Percentiles rank a stretch among this genome's conserved stretches.
Conservation (phyloP, 2,888 invertebrate genomes). For the Nysson spinosus region DNA sequence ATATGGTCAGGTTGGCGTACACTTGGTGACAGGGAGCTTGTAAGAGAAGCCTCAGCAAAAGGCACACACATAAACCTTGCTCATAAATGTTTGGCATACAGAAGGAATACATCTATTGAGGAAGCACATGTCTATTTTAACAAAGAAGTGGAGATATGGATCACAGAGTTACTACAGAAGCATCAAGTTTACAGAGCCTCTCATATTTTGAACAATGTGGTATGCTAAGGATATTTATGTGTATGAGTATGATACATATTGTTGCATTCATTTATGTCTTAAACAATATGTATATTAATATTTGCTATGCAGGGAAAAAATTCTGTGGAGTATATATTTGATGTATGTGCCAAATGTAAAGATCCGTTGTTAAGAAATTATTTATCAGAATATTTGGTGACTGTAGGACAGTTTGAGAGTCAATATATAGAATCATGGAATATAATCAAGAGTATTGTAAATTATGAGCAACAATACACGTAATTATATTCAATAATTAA, state of each 20-base stretch:
- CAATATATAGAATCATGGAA: slow-evolving; percentile 75
- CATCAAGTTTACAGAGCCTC: slow-evolving; percentile 83
- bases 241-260: background rate
- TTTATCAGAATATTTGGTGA: slow-evolving; percentile 83
- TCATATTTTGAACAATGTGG: slow-evolving; percentile 82
- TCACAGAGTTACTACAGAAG: slow-evolving; percentile 81
- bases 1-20: slow-evolving; percentile 84
- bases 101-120: slow-evolving; percentile 79
- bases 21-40: slow-evolving; percentile 82
- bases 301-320: slow-evolving; percentile 77
- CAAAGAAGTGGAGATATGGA: slow-evolving; percentile 82
- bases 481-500: slow-evolving; percentile 55
- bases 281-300: too few relatives aligned
- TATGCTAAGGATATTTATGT: slow-evolving; percentile 44
- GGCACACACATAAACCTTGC: slow-evolving; percentile 82
- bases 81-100: slow-evolving; percentile 80
- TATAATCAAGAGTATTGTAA: slow-evolving; percentile 73
- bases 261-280: background rate
- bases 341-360: slow-evolving; percentile 80
- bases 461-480: slow-evolving; percentile 63
- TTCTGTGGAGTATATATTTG: slow-evolving; percentile 80
- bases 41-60: slow-evolving; percentile 84
- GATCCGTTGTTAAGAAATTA: slow-evolving; percentile 82
- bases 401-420: slow-evolving; percentile 75
- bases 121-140: slow-evolving; percentile 76